Base-by-base conservation (phyloP, 1,140 invertebrate genomes). In the Drosophila nigromelanica region DNA sequence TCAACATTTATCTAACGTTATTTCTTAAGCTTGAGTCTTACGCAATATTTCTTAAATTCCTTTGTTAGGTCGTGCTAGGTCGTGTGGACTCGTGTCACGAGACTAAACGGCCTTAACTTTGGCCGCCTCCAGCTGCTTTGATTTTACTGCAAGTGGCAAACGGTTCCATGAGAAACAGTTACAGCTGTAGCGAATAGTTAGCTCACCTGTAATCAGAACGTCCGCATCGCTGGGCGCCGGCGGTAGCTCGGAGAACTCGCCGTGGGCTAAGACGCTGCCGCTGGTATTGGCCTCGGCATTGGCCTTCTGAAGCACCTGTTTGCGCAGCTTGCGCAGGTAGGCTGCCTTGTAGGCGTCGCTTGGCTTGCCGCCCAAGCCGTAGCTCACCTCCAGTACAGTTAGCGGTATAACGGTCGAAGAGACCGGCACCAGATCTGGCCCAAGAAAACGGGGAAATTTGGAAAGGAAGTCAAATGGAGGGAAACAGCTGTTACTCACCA, bases 351-450 rank as follows among this genome's bases (percentile, higher is more conserved):
- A 92, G 33, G 78, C 91, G 51, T 92, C 91, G 39, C 81, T 91
- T 3, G 89, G 87, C 21, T 92, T 90, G 11, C 87, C 90, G 7
- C 85, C 90, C 18, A 80, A 55, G 1, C 90, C 90, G 43, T 91
- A 92, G 70, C 92, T 92, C 0, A 94, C 93, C 85, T 94, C 94
- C 71, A 94, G 94, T 18, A 94, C 93, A 0, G 94, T 93, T 11
- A 95, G 69, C 12, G 94, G 94, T 59, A 95, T 95, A 1, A 95
- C 94, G 0, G 94, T 95, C 1, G 94, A 95, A 0, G 94, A 95
- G 3, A 95, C 93, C 3, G 94, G 92, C 47, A 95, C 92, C 72
- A 95, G 92, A 76, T 94, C 94, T 95, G 74, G 15, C 6, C 8
- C 33, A 35, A 10, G 8, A 1, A 8, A 30, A 54, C 15, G 7